Conservation (phyloP, 2,797 vertebrate genomes). For the Sternarchorhynchus goeldii region DNA sequence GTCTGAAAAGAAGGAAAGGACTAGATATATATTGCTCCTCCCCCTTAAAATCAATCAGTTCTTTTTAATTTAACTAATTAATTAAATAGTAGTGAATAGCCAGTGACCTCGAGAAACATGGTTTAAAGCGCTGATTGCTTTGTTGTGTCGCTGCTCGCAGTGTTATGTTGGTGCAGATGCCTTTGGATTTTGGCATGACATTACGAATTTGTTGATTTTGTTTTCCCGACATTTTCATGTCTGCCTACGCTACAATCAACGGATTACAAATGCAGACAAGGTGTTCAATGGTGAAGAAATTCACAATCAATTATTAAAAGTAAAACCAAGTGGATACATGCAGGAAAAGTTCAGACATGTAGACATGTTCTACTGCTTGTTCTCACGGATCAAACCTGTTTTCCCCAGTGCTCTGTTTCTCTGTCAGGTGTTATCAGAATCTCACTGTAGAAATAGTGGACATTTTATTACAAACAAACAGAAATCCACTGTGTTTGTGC, state of each 20-base stretch:
- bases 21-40: background rate
- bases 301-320: background rate
- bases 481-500: background rate
- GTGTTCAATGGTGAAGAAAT: background rate
- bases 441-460: too few relatives aligned
- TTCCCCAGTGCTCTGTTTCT: background rate
- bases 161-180: background rate
- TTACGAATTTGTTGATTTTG: too few relatives aligned
- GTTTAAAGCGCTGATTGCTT: background rate
- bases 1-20: background rate
- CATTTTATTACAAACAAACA: too few relatives aligned
- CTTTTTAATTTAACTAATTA: too few relatives aligned
- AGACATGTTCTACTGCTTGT: background rate
- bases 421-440: too few relatives aligned
- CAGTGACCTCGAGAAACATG: background rate
- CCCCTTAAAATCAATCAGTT: background rate
- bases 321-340: background rate
- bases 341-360: background rate
- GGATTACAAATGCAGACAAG: background rate
- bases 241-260: too few relatives aligned
- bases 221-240: too few relatives aligned
- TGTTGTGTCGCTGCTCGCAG: background rate
- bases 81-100: background rate
- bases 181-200: too few relatives aligned
- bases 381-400: background rate